Evolutionary conservation across 2,888 invertebrate genomes (phyloP).

Genomic region (Acholoe squamosa): DNA sequence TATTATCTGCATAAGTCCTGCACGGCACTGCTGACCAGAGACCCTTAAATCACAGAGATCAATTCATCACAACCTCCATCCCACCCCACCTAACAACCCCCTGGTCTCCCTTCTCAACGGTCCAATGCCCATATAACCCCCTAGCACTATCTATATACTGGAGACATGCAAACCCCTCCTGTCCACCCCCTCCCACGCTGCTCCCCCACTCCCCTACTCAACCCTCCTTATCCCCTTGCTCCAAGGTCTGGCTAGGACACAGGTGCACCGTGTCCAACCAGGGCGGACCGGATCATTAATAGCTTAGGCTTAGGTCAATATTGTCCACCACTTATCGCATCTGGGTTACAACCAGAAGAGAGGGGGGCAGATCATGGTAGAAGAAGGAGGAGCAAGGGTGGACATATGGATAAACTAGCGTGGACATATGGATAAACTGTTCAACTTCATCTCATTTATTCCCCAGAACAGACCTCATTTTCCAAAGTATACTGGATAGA

Average conservation of each 20-base stretch:
- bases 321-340: slow-evolving; percentile 42
- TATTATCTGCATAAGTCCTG: neutral
- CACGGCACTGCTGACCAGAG: slow-evolving; percentile 43
- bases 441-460: too few relatives aligned
- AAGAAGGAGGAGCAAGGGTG: too few relatives aligned
- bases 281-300: slow-evolving; percentile 30
- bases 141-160: neutral
- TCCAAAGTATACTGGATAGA: too few relatives aligned
- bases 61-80: neutral
- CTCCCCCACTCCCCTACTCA: neutral
- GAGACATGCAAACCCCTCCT: neutral
- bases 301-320: slow-evolving; percentile 50
- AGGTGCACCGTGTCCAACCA: slow-evolving; percentile 27
- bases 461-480: too few relatives aligned
- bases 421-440: too few relatives aligned
- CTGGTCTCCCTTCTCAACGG: neutral
- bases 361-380: too few relatives aligned
- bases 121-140: neutral
- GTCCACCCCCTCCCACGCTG: neutral
- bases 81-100: neutral
- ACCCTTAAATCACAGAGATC: slow-evolving; percentile 38
- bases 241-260: neutral
- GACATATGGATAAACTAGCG: too few relatives aligned
- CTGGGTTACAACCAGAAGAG: slow-evolving; percentile 16
- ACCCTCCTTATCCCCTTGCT: neutral